A percentile compares a stretch with the other conserved stretches of the same genome.
Evolutionary conservation across 1,140 invertebrate genomes (phyloP).

Genomic region (Homalodisca vitripennis): DNA sequence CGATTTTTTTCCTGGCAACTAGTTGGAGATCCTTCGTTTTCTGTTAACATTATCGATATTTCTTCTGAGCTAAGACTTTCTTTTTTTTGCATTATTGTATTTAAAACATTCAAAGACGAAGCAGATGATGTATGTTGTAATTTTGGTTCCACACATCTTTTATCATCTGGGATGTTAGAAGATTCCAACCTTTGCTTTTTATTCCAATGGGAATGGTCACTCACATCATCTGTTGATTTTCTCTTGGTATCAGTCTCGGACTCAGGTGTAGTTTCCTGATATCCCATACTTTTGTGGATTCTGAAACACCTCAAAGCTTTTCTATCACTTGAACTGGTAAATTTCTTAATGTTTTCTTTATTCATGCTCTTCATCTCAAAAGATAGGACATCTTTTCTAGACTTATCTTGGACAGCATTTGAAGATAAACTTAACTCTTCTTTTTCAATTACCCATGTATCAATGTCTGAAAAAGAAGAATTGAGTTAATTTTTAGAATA

Average conservation of each 20-base stretch:
- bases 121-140: background rate
- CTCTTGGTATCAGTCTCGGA: background rate
- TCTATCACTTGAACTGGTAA: background rate
- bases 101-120: background rate
- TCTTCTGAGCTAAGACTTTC: slow-evolving; percentile 7
- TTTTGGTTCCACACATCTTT: background rate
- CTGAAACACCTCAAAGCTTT: background rate
- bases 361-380: background rate
- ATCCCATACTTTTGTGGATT: background rate
- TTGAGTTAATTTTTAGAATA: no score
- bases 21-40: background rate
- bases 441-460: slow-evolving; percentile 4
- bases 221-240: background rate
- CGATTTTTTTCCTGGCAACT: background rate
- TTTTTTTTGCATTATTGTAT: background rate
- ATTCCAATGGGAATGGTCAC: background rate
- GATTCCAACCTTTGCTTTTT: background rate
- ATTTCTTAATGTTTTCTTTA: slow-evolving; percentile 7
- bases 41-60: slow-evolving; percentile 2
- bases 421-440: background rate
- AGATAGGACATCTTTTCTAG: background rate
- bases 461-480: background rate
- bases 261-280: background rate
- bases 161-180: background rate
- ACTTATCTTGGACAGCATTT: background rate